Evolutionary conservation across 1,140 invertebrate genomes (phyloP), one percentile per base, ranked within the genome.

Genomic region (Lordiphosa clarofinis): DNA sequence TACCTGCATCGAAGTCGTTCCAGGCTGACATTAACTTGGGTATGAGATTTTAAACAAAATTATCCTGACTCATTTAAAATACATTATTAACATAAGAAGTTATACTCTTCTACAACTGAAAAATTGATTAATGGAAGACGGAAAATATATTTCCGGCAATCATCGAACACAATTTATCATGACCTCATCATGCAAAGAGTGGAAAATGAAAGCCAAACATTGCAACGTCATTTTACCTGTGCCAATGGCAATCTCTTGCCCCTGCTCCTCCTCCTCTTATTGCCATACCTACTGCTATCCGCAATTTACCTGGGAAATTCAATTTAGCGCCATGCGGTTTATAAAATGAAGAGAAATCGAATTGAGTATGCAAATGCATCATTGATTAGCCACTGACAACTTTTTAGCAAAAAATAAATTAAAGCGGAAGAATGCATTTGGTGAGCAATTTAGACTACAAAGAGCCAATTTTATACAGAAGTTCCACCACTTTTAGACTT

Each of bases 331-430:
- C 55, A 43, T 55, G 65, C 48, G 56, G 38, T 61, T 69, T 37
- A 68, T 28, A 8, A 60, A 70, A 75, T 65, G 72, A 75, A 54
- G 65, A 75, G 53, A 75, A 75, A 75, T 70, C 39, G 65, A 24
- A 39, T 70, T 19, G 21, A 61, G 55, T 38, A 39, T 38, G 28
- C 39, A 49, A 37, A 13, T 67, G 54, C 55, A 63, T 57, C 47
- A 57, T 63, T 57, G 53, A 63, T 57, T 52, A 50, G 60, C 54
- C 24, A 54, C 54, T 62, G 60, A 62, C 60, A 62, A 43, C 46
- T 49, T 49, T 36, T 49, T 6, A 31, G 33, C 12, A 36, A 49
- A 35, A 37, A 49, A 6, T 5, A 24, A 15, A 49, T 46, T 33
- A 36, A 37, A 21, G 13, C 7, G 15, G 3, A 24, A 21, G 6